Percentiles rank a stretch among this genome's conserved stretches.
Evolutionary conservation across 2,113 vertebrate species (phyloP).

Genomic region (Lycaon pictus): DNA sequence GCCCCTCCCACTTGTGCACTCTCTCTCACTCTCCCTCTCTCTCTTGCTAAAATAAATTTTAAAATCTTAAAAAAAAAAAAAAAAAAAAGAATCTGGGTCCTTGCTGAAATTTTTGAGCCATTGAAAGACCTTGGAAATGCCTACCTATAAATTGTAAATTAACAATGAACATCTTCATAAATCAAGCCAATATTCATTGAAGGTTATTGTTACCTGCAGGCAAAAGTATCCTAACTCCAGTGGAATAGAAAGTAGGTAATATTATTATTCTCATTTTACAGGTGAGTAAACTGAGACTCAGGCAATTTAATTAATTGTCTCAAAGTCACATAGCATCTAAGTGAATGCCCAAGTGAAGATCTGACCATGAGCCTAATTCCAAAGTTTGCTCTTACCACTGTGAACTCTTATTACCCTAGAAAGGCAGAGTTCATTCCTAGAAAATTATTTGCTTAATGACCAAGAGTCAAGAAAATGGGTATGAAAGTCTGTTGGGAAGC

Average conservation of each 20-base stretch:
- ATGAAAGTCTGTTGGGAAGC: neutral
- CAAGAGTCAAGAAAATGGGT: neutral
- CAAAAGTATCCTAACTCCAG: neutral
- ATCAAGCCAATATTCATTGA: neutral
- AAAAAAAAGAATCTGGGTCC: neutral
- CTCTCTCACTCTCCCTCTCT: neutral
- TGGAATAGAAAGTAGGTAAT: neutral
- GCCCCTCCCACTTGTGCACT: neutral
- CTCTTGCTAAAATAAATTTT: neutral
- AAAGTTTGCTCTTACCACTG: neutral
- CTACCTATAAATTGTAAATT: neutral
- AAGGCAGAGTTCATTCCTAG: neutral
- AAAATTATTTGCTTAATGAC: neutral
- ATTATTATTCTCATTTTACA: neutral
- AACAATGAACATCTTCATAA: neutral
- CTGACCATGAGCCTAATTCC: neutral
- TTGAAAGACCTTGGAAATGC: neutral
- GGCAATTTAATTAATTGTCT: slow-evolving; percentile 21
- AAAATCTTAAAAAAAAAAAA: neutral
- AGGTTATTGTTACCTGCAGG: neutral
- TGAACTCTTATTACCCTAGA: neutral
- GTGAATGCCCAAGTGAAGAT: neutral
- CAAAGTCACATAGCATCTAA: neutral
- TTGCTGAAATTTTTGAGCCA: neutral
- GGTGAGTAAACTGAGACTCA: neutral